Base-by-base conservation (phyloP, 2,113 vertebrate species). In the Eolophus roseicapilla region DNA sequence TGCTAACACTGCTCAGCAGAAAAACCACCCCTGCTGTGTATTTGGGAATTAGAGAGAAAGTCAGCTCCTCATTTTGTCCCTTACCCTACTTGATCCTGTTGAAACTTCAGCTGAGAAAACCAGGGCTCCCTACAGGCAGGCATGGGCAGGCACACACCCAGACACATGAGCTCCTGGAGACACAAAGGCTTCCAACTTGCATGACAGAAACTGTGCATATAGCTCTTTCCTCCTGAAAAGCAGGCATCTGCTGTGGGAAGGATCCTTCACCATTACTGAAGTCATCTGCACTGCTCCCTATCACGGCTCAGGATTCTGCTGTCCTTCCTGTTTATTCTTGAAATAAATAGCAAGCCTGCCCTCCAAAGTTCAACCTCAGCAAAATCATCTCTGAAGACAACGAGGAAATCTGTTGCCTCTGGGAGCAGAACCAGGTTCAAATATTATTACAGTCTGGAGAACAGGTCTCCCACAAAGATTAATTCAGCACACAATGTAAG, bases 351-450 rank as follows among this genome's bases (percentile, higher is more conserved):
- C 62, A 89, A 76, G 17, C 43, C 41, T 70, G 49, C 12, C 35
- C 47, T 84, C 44, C 74, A 16, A 91, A 89, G 65, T 24, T 64
- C 74, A 71, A 64, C 52, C 47, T 80, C 77, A 82, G 78, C 77
- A 84, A 78, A 92, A 89, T 12, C 0, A 0, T 28, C 39, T 39
- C 50, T 65, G 21, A 92, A 82, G 33, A 44, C 43, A 52, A 44
- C 43, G 44, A 52, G 49, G 41, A 76, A 79, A 73, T 62, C 37
- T 73, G 52, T 17, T 87, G 49, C 57, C 70, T 85, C 41, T 57
- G 57, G 74, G 63, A 93, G 64, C 62, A 76, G 62, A 91, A 68
- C 6, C 21, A 91, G 37, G 27, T 79, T 95, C 86, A 88, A 76
- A 52, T 39, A 35, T 65, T 75, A 86, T 50, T 76, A 68, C 0